These are phyloP conservation scores for Xerus inauris DNA, from an alignment of 2,113 vertebrate genomes.

Conservation along the genomic window DNA sequence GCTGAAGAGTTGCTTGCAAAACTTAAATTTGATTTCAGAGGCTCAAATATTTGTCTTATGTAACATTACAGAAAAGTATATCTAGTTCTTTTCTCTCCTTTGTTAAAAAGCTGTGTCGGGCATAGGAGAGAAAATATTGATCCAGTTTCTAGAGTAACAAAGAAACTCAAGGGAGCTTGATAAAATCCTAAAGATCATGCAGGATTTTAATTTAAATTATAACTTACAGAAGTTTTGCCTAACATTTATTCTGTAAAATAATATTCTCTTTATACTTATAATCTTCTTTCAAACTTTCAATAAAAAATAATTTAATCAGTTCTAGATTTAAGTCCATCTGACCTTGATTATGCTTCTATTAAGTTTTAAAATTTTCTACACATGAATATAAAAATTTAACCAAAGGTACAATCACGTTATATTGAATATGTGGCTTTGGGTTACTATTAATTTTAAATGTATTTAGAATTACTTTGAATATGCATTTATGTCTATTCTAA, in stretches of 20 bases:
- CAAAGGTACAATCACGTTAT: not conserved
- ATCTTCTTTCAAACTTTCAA: not conserved
- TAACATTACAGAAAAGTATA: not conserved
- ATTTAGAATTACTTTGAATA: not conserved
- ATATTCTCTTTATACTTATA: not conserved
- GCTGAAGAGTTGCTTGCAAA: not conserved
- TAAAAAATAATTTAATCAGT: not conserved
- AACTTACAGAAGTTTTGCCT: not conserved
- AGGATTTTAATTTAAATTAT: not conserved
- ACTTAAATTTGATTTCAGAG: not conserved
- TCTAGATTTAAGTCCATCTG: not conserved
- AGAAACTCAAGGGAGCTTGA: not conserved
- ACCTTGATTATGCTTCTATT: not conserved
- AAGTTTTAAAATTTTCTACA: not conserved
- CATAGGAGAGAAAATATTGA: not conserved
- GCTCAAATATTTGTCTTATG: slow-evolving; percentile 17
- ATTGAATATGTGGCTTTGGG: not conserved
- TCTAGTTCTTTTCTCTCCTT: not conserved
- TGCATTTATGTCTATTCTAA: not conserved
- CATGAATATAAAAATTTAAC: not conserved
- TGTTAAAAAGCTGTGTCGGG: not conserved
- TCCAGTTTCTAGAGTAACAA: slow-evolving; percentile 28
- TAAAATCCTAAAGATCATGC: not conserved
- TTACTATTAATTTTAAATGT: not conserved
- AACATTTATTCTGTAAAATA: not conserved